phyloP scores from a whole-genome alignment of 2,113 vertebrate genomes.

The Carassius gibelio region DNA sequence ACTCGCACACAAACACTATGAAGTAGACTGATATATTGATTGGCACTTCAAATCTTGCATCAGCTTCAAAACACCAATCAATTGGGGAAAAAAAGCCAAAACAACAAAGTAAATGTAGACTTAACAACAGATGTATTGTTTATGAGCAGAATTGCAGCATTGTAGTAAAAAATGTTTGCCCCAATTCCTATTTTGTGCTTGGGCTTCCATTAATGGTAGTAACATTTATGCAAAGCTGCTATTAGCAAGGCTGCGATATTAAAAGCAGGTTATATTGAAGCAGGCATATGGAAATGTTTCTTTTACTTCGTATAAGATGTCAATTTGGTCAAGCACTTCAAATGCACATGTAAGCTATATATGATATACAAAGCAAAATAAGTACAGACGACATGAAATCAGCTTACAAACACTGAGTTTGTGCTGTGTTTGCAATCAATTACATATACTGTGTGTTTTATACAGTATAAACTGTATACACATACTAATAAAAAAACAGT shows the following conservation, averaged over 20 bases:
- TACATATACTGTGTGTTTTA: not conserved
- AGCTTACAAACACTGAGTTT: not conserved
- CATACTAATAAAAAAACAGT: not conserved
- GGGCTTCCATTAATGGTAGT: not conserved
- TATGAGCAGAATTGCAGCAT: not conserved
- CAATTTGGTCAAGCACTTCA: not conserved
- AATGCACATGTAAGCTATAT: not conserved
- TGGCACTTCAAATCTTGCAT: not conserved
- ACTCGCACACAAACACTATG: not conserved
- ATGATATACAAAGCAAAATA: not conserved
- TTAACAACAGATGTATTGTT: not conserved
- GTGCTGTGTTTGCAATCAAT: not conserved
- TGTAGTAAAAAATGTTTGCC: not conserved
- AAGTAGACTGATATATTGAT: not conserved
- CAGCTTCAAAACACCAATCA: not conserved
- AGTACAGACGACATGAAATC: not conserved
- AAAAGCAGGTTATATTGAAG: not conserved
- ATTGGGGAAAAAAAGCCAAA: not conserved
- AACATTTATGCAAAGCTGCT: not conserved
- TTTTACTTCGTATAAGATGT: not conserved
- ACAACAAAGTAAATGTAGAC: not conserved
- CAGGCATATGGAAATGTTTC: not conserved
- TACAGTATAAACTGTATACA: not conserved
- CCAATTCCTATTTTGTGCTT: not conserved
- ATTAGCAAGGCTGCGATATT: not conserved